A percentile compares a stretch with the other conserved stretches of the same genome.
phyloP scores from a whole-genome alignment of 1,140 invertebrate genomes.

The Ostrea edulis region DNA sequence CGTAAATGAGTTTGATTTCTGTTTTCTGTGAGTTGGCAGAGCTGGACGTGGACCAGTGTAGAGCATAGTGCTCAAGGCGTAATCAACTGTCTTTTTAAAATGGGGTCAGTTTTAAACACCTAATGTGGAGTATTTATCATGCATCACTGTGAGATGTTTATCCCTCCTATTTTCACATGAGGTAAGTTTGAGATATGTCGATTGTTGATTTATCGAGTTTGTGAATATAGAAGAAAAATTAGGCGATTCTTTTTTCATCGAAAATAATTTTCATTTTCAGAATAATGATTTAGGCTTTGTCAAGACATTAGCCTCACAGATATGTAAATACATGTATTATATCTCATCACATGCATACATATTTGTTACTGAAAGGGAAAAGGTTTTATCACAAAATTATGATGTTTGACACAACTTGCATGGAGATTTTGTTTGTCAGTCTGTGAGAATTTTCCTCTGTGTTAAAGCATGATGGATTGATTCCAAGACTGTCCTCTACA shows the following conservation, averaged over 20 bases:
- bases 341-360: background rate
- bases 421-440: conserved; percentile 13
- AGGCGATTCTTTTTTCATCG: background rate
- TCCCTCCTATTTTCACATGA: conserved; percentile 17
- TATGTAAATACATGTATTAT: background rate
- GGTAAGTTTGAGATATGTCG: background rate
- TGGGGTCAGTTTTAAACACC: conserved; percentile 40
- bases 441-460: background rate
- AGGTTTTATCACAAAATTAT: background rate
- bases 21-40: conserved; percentile 22
- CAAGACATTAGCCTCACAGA: background rate
- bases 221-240: background rate
- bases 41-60: conserved; percentile 20
- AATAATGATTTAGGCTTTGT: background rate
- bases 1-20: conserved; percentile 44
- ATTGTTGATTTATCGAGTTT: background rate
- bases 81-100: conserved; percentile 35
- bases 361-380: background rate
- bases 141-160: background rate
- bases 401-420: background rate
- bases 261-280: background rate
- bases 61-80: conserved; percentile 36
- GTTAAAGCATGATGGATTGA: conserved; percentile 13
- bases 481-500: background rate
- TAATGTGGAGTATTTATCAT: conserved; percentile 40